Base-by-base conservation (phyloP, 2,888 invertebrate species). In the Mycalesis mineus region DNA sequence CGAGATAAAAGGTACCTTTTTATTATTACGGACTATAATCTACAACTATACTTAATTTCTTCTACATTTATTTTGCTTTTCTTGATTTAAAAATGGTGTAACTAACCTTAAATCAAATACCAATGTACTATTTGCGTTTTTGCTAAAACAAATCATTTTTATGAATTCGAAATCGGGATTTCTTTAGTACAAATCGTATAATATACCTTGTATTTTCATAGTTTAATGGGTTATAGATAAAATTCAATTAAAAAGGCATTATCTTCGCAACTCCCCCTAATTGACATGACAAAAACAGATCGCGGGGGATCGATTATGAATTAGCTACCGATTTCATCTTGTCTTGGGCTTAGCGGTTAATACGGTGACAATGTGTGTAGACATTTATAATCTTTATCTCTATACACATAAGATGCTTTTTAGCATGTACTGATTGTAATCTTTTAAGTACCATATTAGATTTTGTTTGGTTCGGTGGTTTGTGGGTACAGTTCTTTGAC, bases 211-310 rank as follows among this genome's bases (percentile, higher is more conserved):
- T 29, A 8, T 45, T 45, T 13, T 45, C 29, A 45, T 31, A 22
- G 22, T 22, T 22, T 5, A 22, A 22, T 45, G 45, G 36, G 44
- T 36, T 7, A 63, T 71, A 70, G 67, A 70, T 73, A 68, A 68
- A 55, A 59, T 45, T 62, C 57, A 61, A 65, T 60, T 62, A 63
- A 67, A 61, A 57, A 60, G 42, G 62, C 63, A 63, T 65, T 62
- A 62, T 52, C 45, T 33, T 52, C 45, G 54, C 42, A 36, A 55
- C 58, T 17, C 54, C 39, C 49, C 50, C 41, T 62, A 60, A 62
- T 62, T 57, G 62, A 67, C 58, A 55, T 64, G 67, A 65, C 67
- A 66, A 54, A 62, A 64, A 63, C 67, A 66, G 63, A 63, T 57
- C 57, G 51, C 47, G 44, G 40, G 54, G 57, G 51, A 56, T 62